Base-by-base conservation (phyloP, 2,888 invertebrate species). In the Cephus runcator region DNA sequence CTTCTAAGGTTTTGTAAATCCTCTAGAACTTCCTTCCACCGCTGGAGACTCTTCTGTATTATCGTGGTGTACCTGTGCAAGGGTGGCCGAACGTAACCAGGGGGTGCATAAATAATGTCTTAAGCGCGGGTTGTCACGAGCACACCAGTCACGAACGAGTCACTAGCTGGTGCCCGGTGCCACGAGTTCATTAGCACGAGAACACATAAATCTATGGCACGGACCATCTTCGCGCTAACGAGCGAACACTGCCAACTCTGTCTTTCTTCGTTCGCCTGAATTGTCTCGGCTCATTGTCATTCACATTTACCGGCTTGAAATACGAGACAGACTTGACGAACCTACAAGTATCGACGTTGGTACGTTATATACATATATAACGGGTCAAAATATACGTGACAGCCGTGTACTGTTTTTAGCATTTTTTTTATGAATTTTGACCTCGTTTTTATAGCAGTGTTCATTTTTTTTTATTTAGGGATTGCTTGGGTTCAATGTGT, bases 161-260 rank as follows among this genome's bases (percentile, higher is more conserved):
- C 78, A 75, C 75, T 75, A 77, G 79, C 76, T 77, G 73, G 80
- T 76, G 71, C 69, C 69, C 76, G 77, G 80, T 74, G 77, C 76
- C 80, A 81, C 84, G 83, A 84, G 85, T 85, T 86, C 85, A 83
- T 86, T 86, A 86, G 84, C 84, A 83, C 84, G 79, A 76, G 82
- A 80, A 84, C 80, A 84, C 84, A 85, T 85, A 85, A 85, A 85
- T 85, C 81, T 82, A 79, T 80, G 80, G 75, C 75, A 76, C 23
- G 31, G 56, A 56, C 33, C 68, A 76, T 71, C 79, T 81, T 79
- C 77, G 79, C 80, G 80, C 83, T 84, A 84, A 85, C 82, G 83
- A 85, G 83, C 80, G 77, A 79, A 82, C 69, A 76, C 76, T 74
- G 76, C 68, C 30, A 68, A 30, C 76, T 33, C 34, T 9, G 74